phyloP scores from a whole-genome alignment of 2,888 invertebrate genomes.

The Cheilosia vulpina region DNA sequence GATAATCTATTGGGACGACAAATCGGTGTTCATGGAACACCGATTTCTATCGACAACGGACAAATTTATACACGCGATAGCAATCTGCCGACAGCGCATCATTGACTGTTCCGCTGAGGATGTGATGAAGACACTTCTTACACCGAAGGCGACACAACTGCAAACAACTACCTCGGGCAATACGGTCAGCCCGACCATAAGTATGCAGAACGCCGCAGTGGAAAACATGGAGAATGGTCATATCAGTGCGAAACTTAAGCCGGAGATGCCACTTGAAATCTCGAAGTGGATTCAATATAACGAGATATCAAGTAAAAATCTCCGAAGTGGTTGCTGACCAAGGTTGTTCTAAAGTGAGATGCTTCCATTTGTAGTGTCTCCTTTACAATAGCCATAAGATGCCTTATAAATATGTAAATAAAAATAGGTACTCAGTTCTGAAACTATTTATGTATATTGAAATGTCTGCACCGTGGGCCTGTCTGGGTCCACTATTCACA shows the following conservation, averaged over 20 bases:
- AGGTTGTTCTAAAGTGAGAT: conserved; percentile 54
- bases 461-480: conserved; percentile 14
- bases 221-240: conserved; percentile 79
- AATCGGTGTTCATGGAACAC: conserved; percentile 93
- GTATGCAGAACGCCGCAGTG: conserved; percentile 76
- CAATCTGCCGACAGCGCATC: conserved; percentile 84
- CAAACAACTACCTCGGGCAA: conserved; percentile 77
- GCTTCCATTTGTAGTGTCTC: conserved; percentile 11
- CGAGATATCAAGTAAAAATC: conserved; percentile 88
- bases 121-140: conserved; percentile 83
- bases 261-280: conserved; percentile 87
- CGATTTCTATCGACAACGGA: conserved; percentile 90
- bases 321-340: conserved; percentile 84
- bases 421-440: too few species aligned
- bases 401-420: conserved; percentile 28
- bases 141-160: conserved; percentile 77
- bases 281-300: conserved; percentile 89
- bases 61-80: conserved; percentile 87
- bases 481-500: not conserved
- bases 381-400: conserved; percentile 37
- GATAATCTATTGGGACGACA: conserved; percentile 94
- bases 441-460: too few species aligned
- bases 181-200: conserved; percentile 78
- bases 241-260: conserved; percentile 83
- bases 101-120: conserved; percentile 85